Conservation (phyloP, 1,140 invertebrate genomes). For the Ylistrum balloti region DNA sequence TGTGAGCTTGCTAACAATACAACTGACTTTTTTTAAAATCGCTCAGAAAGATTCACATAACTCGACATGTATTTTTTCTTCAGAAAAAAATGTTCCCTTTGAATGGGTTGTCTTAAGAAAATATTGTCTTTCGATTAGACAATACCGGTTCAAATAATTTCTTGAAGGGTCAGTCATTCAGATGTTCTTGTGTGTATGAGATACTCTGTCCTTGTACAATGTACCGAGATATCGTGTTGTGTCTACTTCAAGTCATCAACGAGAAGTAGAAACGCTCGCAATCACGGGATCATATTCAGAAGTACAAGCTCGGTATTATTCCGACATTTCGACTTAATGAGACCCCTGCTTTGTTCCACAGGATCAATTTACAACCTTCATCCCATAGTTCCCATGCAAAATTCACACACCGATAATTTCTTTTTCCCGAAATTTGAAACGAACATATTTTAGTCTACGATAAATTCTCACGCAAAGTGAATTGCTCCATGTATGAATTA, state of each 20-base stretch:
- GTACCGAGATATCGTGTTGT: neutral
- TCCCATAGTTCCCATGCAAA: neutral
- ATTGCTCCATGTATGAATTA: slow-evolving; percentile 3
- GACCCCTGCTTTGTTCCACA: neutral
- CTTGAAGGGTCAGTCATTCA: neutral
- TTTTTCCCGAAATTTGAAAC: slow-evolving; percentile 2
- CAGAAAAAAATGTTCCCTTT: neutral
- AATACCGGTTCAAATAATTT: neutral
- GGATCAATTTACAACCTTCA: neutral
- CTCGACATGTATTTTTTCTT: neutral
- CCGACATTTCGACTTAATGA: neutral
- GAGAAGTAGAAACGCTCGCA: neutral
- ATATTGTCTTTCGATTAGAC: neutral
- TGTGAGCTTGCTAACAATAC: neutral
- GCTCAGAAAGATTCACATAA: neutral
- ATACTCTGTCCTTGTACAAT: neutral
- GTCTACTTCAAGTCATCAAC: neutral
- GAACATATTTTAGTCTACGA: neutral
- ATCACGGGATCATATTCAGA: neutral
- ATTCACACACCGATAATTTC: neutral
- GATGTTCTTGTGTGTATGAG: neutral
- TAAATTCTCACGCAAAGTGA: neutral
- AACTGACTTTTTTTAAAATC: neutral
- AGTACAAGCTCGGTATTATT: neutral
- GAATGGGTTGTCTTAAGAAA: neutral